Percentiles rank a stretch among this genome's conserved stretches.
Evolutionary conservation across 2,888 invertebrate species (phyloP).

Genomic region (Lapara coniferarum): DNA sequence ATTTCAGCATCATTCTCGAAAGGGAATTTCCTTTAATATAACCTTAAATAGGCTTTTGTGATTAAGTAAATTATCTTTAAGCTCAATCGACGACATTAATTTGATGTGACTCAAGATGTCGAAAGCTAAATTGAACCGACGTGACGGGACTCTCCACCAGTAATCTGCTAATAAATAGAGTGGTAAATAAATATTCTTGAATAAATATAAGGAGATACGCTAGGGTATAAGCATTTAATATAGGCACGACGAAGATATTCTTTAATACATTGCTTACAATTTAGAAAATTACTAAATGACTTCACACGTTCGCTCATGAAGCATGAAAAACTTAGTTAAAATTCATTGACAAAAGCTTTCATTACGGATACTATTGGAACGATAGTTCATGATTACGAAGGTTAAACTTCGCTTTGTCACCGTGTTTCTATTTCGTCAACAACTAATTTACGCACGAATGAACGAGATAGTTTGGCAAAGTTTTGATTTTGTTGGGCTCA

Average conservation of each 20-base stretch:
- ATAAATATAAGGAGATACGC: neutral
- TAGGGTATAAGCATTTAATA: neutral
- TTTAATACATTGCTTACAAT: too few species aligned
- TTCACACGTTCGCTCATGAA: too few species aligned
- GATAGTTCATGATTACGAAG: neutral
- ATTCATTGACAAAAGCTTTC: too few species aligned
- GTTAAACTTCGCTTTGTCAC: neutral
- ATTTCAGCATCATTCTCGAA: neutral
- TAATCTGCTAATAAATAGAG: neutral
- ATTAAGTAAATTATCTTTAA: neutral
- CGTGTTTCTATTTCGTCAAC: neutral
- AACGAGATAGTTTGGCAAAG: slow-evolving; percentile 8
- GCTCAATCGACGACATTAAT: neutral
- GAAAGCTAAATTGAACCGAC: slow-evolving; percentile 1
- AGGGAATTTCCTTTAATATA: neutral
- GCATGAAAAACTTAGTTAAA: too few species aligned
- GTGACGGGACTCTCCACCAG: neutral
- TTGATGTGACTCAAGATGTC: neutral
- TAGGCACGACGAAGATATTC: too few species aligned
- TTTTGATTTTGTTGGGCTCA: slow-evolving; percentile 34
- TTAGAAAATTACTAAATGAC: too few species aligned
- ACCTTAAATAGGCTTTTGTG: neutral
- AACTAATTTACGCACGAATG: neutral
- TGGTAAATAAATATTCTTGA: neutral
- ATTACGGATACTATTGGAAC: too few species aligned